phyloP scores from a whole-genome alignment of 1,140 invertebrate species.

The Daktulosphaira vitifoliae region DNA sequence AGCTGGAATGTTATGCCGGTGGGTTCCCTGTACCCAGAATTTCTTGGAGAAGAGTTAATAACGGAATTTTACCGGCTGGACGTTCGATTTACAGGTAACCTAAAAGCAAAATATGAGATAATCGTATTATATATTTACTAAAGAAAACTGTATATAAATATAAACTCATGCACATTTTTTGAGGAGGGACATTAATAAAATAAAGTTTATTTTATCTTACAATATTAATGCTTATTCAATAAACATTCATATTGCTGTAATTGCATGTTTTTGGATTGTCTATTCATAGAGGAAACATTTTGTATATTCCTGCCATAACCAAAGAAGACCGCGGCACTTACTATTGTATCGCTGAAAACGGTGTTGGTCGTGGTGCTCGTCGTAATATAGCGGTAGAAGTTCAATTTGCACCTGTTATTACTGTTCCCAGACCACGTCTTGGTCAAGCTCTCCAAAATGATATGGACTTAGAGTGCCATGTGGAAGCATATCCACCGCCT shows the following conservation, averaged over 20 bases:
- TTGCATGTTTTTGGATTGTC: no score
- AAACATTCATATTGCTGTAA: no score
- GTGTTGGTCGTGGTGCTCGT: slow-evolving; percentile 70
- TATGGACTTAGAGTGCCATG: slow-evolving; percentile 85
- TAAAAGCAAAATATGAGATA: slow-evolving; percentile 1
- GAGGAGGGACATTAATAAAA: no score
- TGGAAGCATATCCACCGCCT: slow-evolving; percentile 84
- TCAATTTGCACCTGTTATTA: slow-evolving; percentile 77
- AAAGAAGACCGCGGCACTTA: slow-evolving; percentile 87
- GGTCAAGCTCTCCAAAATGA: slow-evolving; percentile 84
- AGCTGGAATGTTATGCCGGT: slow-evolving; percentile 77
- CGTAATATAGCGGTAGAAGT: slow-evolving; percentile 83
- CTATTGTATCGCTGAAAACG: slow-evolving; percentile 88
- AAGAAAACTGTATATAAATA: no score
- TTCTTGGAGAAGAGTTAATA: slow-evolving; percentile 86
- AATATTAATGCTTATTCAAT: no score
- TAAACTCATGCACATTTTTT: no score
- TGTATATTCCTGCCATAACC: slow-evolving; percentile 67
- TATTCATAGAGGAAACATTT: slow-evolving; percentile 73
- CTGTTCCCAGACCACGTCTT: slow-evolving; percentile 65
- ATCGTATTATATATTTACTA: no score
- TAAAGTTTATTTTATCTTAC: no score
- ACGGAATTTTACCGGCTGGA: slow-evolving; percentile 81
- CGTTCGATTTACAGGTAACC: slow-evolving; percentile 65
- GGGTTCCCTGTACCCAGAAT: slow-evolving; percentile 74